Conservation (phyloP, 1,140 invertebrate species). For the Aphidius gifuensis region DNA sequence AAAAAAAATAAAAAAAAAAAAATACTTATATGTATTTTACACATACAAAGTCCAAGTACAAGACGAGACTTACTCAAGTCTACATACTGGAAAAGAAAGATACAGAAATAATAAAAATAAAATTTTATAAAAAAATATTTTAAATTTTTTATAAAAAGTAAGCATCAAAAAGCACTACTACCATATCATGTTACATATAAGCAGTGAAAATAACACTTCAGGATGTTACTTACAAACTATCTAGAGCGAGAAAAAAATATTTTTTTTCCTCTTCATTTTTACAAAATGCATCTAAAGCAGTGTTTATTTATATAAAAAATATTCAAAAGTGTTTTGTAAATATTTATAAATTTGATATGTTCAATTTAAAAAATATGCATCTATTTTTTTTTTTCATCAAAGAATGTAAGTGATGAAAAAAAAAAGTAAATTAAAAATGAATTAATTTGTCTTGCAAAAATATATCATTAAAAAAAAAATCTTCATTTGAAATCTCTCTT, state of each 20-base stretch:
- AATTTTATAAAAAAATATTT: neutral
- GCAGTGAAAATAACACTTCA: constrained; percentile 11
- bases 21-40: too few species aligned
- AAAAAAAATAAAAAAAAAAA: neutral
- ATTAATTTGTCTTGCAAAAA: too few species aligned
- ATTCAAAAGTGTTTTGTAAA: neutral
- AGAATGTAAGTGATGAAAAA: too few species aligned
- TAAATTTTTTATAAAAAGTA: neutral
- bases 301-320: neutral
- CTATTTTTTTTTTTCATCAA: neutral
- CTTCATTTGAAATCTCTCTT: too few species aligned
- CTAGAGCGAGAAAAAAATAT: neutral
- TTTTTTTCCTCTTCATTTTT: neutral
- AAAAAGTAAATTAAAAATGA: too few species aligned
- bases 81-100: neutral
- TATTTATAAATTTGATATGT: neutral
- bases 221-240: constrained; percentile 5
- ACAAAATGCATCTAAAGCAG: neutral
- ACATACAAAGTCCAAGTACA: constrained; percentile 8
- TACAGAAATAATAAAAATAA: constrained; percentile 1
- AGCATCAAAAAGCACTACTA: neutral
- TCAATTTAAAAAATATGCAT: neutral
- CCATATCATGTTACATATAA: neutral
- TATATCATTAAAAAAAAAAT: too few species aligned
- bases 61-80: neutral